Percentiles rank a stretch among this genome's conserved stretches.
Evolutionary conservation across 1,140 invertebrate genomes (phyloP).

Genomic region (Drosophila novamexicana): DNA sequence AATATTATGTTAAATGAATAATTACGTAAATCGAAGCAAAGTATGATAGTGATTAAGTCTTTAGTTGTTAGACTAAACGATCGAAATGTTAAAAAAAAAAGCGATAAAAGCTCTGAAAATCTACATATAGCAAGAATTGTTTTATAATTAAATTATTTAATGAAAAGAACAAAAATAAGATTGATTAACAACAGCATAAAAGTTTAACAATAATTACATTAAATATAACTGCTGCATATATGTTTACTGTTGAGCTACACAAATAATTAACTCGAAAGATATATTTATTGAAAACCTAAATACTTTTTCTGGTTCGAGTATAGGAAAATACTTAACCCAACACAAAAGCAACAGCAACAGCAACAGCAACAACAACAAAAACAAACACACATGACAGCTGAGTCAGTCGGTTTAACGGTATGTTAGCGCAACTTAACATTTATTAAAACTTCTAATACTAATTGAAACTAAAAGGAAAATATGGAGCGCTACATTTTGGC

Average conservation of each 20-base stretch:
- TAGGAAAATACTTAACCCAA: conserved; percentile 16
- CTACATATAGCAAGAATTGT: conserved; percentile 68
- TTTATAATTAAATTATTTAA: conserved; percentile 74
- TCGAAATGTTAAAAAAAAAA: conserved; percentile 50
- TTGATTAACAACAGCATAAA: conserved; percentile 42
- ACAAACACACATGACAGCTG: conserved; percentile 23
- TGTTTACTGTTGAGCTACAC: conserved; percentile 71
- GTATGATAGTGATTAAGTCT: conserved; percentile 68
- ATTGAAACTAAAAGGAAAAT: conserved; percentile 35
- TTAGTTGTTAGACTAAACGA: conserved; percentile 66
- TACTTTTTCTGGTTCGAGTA: conserved; percentile 35
- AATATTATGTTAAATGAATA: conserved; percentile 72
- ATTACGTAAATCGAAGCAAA: conserved; percentile 49
- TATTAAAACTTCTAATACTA: conserved; percentile 40
- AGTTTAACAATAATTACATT: conserved; percentile 58
- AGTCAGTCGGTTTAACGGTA: conserved; percentile 14
- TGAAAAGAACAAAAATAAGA: conserved; percentile 45
- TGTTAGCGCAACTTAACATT: conserved; percentile 30
- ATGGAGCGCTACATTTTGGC: conserved; percentile 22
- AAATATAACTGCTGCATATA: conserved; percentile 75
- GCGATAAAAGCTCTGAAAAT: conserved; percentile 52
- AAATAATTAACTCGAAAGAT: conserved; percentile 58
- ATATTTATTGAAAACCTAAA: conserved; percentile 62
- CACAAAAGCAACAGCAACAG: conserved; percentile 19
- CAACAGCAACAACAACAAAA: conserved; percentile 7